A percentile compares a stretch with the other conserved stretches of the same genome.
Evolutionary conservation across 2,888 invertebrate species (phyloP).

Genomic region (Holacanthella duospinosa): DNA sequence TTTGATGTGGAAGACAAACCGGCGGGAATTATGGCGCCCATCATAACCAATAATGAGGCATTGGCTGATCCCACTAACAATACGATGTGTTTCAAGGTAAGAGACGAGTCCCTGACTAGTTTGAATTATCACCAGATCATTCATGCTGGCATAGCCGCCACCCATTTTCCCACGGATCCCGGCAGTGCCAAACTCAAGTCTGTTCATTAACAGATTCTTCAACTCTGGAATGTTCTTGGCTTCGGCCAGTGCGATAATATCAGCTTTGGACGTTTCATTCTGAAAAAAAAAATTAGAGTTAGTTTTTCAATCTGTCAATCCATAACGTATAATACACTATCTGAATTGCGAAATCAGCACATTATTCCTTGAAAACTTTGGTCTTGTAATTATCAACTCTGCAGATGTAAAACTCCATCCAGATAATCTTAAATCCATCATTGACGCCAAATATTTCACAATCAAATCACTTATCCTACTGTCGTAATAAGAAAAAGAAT

Average conservation of each 20-base stretch:
- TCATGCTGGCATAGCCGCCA: conserved; percentile 86
- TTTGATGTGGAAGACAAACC: too few species aligned
- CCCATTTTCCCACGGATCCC: conserved; percentile 87
- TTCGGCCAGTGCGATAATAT: conserved; percentile 52
- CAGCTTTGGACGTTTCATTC: conserved; percentile 55
- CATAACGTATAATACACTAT: too few species aligned
- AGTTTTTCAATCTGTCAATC: too few species aligned
- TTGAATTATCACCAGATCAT: conserved; percentile 86
- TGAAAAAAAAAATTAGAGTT: conserved; percentile 39
- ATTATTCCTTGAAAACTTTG: too few species aligned
- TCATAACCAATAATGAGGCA: conserved; percentile 77
- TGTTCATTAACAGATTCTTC: conserved; percentile 52
- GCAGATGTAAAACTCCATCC: too few species aligned
- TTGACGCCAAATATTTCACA: too few species aligned
- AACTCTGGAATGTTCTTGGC: conserved; percentile 52
- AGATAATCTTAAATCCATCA: too few species aligned
- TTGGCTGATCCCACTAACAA: conserved; percentile 45
- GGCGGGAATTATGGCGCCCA: conserved; percentile 79
- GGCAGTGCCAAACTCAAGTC: conserved; percentile 83
- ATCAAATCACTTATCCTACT: too few species aligned
- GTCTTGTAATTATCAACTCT: too few species aligned
- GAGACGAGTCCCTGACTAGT: conserved; percentile 79
- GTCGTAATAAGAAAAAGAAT: too few species aligned
- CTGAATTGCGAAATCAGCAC: too few species aligned
- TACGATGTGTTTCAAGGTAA: conserved; percentile 48